Base-by-base conservation (phyloP, 2,888 invertebrate species). In the Caradrina clavipalpis region DNA sequence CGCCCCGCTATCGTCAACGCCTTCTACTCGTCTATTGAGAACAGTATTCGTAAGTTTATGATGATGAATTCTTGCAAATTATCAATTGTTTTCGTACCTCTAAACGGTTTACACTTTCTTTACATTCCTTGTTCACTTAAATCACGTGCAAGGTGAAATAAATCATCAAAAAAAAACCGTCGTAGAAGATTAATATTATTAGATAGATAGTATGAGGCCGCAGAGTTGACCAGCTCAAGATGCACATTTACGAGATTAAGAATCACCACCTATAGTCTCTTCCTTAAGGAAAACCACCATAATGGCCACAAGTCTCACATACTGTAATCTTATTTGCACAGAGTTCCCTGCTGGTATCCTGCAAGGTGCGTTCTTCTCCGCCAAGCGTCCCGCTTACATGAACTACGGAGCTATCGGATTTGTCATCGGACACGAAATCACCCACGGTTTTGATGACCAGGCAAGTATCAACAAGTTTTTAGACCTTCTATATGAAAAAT, bases 291-390 rank as follows among this genome's bases (percentile, higher is more conserved):
- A 39, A 39, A 35, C 35, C 35, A n/a, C n/a, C n/a, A n/a, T n/a
- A n/a, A n/a, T n/a, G n/a, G n/a, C 31, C 31, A 31, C 5, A 31
- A 31, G 5, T 31, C 31, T 39, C 11, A 39, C 3, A 2, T 39
- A 11, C 17, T 39, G 11, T 39, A 45, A 45, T 45, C 15, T 17
- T 10, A 17, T 62, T 49, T 49, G 10, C 47, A 39, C 94, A 99
- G 99, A 98, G 94, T 98, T 99, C 93, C 99, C 99, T 0, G 99
- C 99, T 82, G 99, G 99, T 77, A 99, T 99, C 78, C 96, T 99
- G 1, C 99, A 99, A 96, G 99, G 98, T 2, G 97, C 98, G 1
- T 99, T 99, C 97, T 99, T 99, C 95, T 98, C 97, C 67, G 98
- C 98, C 63, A 97, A 98, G 57, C 97, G 99, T 26, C 99, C 99